Evolutionary conservation across 2,113 vertebrate genomes (phyloP).

Genomic region (Syrmaticus mikado): DNA sequence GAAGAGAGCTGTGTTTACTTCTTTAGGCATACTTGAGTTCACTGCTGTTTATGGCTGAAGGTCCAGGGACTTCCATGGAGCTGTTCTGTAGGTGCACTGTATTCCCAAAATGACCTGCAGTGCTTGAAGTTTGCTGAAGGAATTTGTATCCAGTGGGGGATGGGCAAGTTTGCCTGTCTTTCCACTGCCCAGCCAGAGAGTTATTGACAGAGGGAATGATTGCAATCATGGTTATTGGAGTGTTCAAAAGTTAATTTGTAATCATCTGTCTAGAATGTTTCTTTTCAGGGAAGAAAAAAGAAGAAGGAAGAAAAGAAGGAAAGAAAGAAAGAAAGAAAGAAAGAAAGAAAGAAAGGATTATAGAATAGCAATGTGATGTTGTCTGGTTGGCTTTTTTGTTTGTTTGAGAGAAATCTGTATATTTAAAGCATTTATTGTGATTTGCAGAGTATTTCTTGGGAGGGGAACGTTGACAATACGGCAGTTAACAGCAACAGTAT

Average conservation of each 20-base stretch:
- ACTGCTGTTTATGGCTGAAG: neutral
- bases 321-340: no score
- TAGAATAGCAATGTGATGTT: neutral
- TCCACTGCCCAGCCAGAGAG: neutral
- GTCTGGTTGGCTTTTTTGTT: no score
- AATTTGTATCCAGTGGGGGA: neutral
- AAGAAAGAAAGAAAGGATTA: neutral
- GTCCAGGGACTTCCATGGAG: neutral
- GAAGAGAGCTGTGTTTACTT: neutral
- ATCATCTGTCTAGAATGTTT: constrained; percentile 18
- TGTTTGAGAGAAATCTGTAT: neutral
- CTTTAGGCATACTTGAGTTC: neutral
- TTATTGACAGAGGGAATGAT: neutral
- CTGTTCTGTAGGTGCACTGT: neutral
- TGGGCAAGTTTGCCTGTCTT: neutral
- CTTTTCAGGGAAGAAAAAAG: neutral
- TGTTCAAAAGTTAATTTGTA: constrained; percentile 22
- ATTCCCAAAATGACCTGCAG: neutral
- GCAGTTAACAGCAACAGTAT: neutral
- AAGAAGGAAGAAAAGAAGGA: neutral
- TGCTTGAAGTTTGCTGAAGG: neutral
- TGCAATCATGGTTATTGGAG: neutral
- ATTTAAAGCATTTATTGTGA: neutral
- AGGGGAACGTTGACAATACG: neutral
- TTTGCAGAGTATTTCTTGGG: neutral